Evolutionary conservation across 2,888 invertebrate genomes (phyloP), one percentile per base, ranked within the genome.

Genomic region (Drosophila setosimentum): DNA sequence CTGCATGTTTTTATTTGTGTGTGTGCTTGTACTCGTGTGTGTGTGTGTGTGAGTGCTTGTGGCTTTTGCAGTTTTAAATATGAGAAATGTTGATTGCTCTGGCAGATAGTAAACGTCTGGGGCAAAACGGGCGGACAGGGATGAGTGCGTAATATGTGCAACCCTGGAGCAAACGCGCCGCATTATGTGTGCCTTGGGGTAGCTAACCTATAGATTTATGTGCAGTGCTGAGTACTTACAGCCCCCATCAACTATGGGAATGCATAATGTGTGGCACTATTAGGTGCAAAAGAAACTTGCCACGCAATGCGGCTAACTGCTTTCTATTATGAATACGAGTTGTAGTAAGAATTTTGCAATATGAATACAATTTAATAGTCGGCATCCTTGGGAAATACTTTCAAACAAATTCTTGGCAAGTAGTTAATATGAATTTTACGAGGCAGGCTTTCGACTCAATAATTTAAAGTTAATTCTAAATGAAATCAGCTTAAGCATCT

Each of bases 51-150:
- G 11, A 48, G 40, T 48, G 30, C 63, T 33, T 60, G 33, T 55
- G 50, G 60, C 78, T 68, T 68, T 71, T 67, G 69, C 74, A 74
- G 65, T 84, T 75, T 81, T 84, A 74, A 70, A 82, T 82, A 84
- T 84, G 81, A 81, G 75, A 75, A 78, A 81, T 84, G 81, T 75
- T 82, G 82, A 81, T 84, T 84, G 78, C 85, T 35, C 29, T 68
- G 50, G 65, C 71, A 74, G 69, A 80, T 76, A 72, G 69, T 60
- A 61, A 59, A 30, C 35, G 64, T 50, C 60, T 51, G 48, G 24
- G 35, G 49, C 40, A 37, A 51, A 60, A 55, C 0, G 27, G 13
- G 16, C 2, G 16, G 4, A 16, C n/a, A 13, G 7, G 35, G 40
- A 32, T 66, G 37, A 60, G 51, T 72, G 71, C 82, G 78, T 73